Evolutionary conservation across 2,888 invertebrate species (phyloP).

Genomic region (Tiphia femorata): DNA sequence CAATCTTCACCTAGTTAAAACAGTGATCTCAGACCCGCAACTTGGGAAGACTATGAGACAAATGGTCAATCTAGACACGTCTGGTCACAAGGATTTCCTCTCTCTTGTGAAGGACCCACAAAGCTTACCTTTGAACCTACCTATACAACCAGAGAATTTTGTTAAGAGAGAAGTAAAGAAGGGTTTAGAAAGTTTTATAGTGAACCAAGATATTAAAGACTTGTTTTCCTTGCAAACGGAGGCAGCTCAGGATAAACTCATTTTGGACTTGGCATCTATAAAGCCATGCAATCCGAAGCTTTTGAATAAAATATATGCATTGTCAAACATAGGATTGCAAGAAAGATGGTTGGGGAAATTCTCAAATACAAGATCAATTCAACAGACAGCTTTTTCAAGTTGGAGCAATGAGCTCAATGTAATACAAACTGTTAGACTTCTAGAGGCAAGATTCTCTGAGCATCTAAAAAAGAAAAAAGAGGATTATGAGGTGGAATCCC

Average conservation of each 20-base stretch:
- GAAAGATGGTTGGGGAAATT: constrained; percentile 3
- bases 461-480: not conserved
- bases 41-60: not conserved
- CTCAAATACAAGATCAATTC: not conserved
- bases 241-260: not conserved
- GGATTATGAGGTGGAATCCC: not conserved
- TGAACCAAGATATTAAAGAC: not conserved
- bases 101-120: constrained; percentile 11
- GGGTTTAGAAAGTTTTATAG: not conserved
- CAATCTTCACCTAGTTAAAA: constrained; percentile 4
- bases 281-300: constrained; percentile 6
- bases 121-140: constrained; percentile 4
- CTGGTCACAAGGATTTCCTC: not conserved
- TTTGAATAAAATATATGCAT: constrained; percentile 4
- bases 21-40: not conserved
- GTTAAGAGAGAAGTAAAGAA: not conserved
- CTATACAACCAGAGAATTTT: constrained; percentile 12
- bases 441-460: not conserved
- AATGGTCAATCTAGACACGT: not conserved
- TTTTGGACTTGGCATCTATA: not conserved
- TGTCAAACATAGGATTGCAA: constrained; percentile 11
- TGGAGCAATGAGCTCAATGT: not conserved
- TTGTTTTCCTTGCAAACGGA: not conserved
- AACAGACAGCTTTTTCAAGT: not conserved
- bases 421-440: not conserved